phyloP scores from a whole-genome alignment of 2,797 vertebrate genomes.

The Schizopygopsis pylzovi region DNA sequence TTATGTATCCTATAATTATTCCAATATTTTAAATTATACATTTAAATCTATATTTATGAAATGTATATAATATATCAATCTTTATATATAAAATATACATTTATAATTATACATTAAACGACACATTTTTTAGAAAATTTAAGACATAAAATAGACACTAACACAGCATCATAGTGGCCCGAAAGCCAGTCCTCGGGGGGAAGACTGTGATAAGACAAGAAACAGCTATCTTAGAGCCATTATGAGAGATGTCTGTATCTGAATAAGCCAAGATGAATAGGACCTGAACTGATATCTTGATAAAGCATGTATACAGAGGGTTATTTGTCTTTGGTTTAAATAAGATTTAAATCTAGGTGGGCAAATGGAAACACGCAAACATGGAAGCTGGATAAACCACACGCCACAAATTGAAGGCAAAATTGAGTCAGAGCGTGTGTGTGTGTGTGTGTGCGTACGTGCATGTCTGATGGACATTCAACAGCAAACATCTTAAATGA shows the following conservation, averaged over 20 bases:
- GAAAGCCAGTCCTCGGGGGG: neutral
- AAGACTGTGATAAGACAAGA: neutral
- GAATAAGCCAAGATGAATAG: constrained; percentile 34
- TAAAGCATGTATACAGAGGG: constrained; percentile 62
- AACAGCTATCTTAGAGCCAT: constrained; percentile 7
- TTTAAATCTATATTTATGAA: neutral
- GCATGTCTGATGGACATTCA: neutral
- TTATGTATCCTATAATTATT: too few species aligned
- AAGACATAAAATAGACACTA: neutral
- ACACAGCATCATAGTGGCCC: neutral
- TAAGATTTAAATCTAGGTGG: constrained; percentile 41
- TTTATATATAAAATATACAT: neutral
- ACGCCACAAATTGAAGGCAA: constrained; percentile 13
- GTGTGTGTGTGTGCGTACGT: too few species aligned
- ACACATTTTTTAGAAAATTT: neutral
- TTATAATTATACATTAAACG: neutral
- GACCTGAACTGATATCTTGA: constrained; percentile 31
- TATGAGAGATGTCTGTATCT: constrained; percentile 41
- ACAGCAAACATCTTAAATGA: neutral
- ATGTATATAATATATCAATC: neutral
- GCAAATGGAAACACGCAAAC: constrained; percentile 30
- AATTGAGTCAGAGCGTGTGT: neutral
- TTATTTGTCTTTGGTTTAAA: constrained; percentile 52
- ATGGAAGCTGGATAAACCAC: neutral
- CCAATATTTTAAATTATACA: too few species aligned